Evolutionary conservation across 1,140 invertebrate genomes (phyloP), one percentile per base, ranked within the genome.

Genomic region (Lutraria rhynchaena): DNA sequence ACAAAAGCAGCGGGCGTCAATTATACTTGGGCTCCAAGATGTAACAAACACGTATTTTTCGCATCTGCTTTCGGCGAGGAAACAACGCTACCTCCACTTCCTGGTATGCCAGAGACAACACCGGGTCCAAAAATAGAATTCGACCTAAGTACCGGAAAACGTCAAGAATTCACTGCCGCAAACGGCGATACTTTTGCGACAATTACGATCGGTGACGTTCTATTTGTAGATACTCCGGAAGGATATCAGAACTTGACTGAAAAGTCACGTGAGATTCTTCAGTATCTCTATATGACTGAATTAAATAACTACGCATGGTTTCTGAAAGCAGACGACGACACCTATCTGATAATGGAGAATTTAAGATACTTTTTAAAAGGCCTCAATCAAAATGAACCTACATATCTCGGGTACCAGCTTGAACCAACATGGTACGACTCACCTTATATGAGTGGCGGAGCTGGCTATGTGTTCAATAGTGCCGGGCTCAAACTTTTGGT

Each of bases 1-100:
- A 96, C 94, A 80, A 97, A 98, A 91, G 98, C 98, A 0, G 94
- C 94, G n/a, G 97, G 98, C 86, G 96, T 99, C 0, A 98, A 98
- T 91, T 95, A 96, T 1, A 99, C 98, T 0, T 99, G 98, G 98
- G 97, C 97, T 0, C 95, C 95, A 89, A 93, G 98, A 37, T 99
- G 98, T 89, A 98, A 98, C 90, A 95, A 95, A 82, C 89, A 98
- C 3, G 88, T 98, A 0, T 98, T 98, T 71, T 65, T 85, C 15
- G 85, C 63, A 27, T 81, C 81, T 17, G 61, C 70, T 1, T 67
- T 87, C 13, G 89, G 89, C 65, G 89, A 91, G 81, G 78, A 81
- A 73, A 53, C 27, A 0, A 61, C 55, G 87, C 89, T 27, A 49
- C 84, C 22, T 49, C 49, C 33, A 22, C 15, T 49, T 13, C 61